phyloP scores from a whole-genome alignment of 2,797 vertebrate genomes.

The Steatocranus sp. region DNA sequence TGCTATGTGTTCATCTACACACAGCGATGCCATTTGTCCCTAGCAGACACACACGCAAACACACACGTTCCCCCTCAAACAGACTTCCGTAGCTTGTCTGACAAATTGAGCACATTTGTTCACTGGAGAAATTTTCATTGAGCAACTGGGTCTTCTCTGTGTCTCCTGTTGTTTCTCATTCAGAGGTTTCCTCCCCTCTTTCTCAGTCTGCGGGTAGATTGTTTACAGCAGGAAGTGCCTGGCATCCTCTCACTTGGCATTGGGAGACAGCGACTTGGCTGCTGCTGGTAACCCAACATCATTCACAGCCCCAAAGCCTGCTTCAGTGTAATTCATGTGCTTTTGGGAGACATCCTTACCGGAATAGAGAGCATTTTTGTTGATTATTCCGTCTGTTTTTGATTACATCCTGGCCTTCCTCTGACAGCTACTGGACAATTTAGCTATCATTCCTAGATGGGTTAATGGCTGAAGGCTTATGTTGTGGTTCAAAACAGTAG shows the following conservation, averaged over 20 bases:
- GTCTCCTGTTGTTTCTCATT: conserved; percentile 67
- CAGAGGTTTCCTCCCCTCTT: conserved; percentile 63
- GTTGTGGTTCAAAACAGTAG: conserved; percentile 50
- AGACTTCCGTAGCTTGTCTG: conserved; percentile 60
- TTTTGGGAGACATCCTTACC: conserved; percentile 71
- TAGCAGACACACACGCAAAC: neutral
- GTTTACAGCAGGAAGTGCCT: conserved; percentile 71
- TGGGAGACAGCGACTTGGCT: conserved; percentile 68
- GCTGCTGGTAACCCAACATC: conserved; percentile 63
- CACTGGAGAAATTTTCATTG: conserved; percentile 61
- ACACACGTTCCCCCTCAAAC: conserved; percentile 34
- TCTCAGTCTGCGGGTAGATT: conserved; percentile 63
- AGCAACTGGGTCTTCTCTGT: conserved; percentile 64
- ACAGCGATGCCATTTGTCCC: conserved; percentile 59
- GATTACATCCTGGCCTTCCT: conserved; percentile 65
- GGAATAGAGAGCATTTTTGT: conserved; percentile 69
- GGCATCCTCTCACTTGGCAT: conserved; percentile 72
- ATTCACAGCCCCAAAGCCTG: conserved; percentile 66
- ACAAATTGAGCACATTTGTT: conserved; percentile 73
- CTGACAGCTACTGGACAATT: conserved; percentile 47
- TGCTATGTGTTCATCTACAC: conserved; percentile 50
- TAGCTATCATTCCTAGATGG: conserved; percentile 59
- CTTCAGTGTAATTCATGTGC: conserved; percentile 70
- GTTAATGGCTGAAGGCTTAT: conserved; percentile 53
- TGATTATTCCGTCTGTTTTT: conserved; percentile 76